Base-by-base conservation (phyloP, 2,888 invertebrate genomes). In the Disparrhopalites patrizii region DNA sequence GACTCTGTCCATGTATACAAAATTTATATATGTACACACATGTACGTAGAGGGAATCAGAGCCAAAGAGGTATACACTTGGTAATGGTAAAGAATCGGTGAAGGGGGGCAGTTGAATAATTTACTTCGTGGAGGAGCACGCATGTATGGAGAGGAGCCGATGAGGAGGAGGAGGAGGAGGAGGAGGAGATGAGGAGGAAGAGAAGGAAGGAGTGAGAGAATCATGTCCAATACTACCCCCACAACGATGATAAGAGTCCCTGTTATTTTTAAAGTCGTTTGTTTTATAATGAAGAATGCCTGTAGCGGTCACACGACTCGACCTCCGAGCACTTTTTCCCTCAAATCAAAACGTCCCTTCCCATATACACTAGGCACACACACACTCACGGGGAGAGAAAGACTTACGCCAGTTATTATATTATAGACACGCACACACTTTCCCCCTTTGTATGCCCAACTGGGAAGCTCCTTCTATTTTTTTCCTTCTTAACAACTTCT, bases 271-370 rank as follows among this genome's bases (percentile, higher is more conserved):
- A 68, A 68, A 68, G 64, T 68, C 63, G 68, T 60, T 66, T n/a
- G n/a, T n/a, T n/a, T 68, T 68, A 66, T 68, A 68, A 68, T 68
- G 68, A 68, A 68, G 63, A 63, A 66, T 64, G 68, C 68, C 66
- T 64, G 60, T 66, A 68, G 68, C 68, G 68, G 66, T 68, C 68
- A 68, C 68, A 68, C 68, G 68, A 66, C 68, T 68, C 68, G 66
- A 68, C 66, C 68, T 66, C 61, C 65, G 43, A 58, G 52, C 61
- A 61, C 5, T 50, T 50, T 25, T 61, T 52, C 61, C 61, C 61
- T 61, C 61, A 61, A 61, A 61, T 61, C 61, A 61, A 61, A 61
- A 61, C 61, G 50, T 61, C 57, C 68, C 65, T 64, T 62, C 68
- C n/a, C 57, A 28, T 50, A 25, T 56, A 51, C 51, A 60, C 63